Base-by-base conservation (phyloP, 2,888 invertebrate genomes). In the Tricholauxania praeusta region DNA sequence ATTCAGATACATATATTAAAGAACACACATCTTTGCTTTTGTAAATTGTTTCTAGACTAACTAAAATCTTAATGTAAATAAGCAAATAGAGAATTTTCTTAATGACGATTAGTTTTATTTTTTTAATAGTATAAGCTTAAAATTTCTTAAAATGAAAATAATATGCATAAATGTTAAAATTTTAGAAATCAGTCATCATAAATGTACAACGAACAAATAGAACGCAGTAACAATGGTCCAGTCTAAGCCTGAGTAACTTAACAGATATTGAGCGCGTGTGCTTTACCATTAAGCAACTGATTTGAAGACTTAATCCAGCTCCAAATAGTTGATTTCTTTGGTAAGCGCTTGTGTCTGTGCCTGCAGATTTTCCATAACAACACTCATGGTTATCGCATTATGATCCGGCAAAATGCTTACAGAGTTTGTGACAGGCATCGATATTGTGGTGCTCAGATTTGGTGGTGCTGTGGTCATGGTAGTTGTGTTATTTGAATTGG, bases 301-400 rank as follows among this genome's bases (percentile, higher is more conserved):
- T 51, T 52, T 22, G 14, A 49, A 66, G 59, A 73, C 75, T 79
- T 79, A 82, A 74, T 81, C 81, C 77, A 82, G 74, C 71, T 82
- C 82, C 71, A 82, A 76, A 72, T 82, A 81, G 49, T 79, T 80
- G 64, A 82, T 78, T 71, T 82, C 81, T 76, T 82, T 82, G 55
- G 79, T 76, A 51, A 79, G 51, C 10, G 62, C 67, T 59, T 77
- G 72, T 51, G 68, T 59, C 28, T 78, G 78, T 47, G 74, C 75
- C 74, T 78, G 79, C 39, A 78, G 73, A 76, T 78, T 78, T 49
- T 79, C 80, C 77, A 79, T 77, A 62, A 76, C 76, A 12, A 71
- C 68, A 71, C 75, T 76, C 75, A 76, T 75, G 12, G 77, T 65
- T 12, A 78, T 71, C 64, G 74, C 75, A 70, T 59, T 78, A 60